Base-by-base conservation (phyloP, 2,797 vertebrate species). In the Caiman crocodilus region DNA sequence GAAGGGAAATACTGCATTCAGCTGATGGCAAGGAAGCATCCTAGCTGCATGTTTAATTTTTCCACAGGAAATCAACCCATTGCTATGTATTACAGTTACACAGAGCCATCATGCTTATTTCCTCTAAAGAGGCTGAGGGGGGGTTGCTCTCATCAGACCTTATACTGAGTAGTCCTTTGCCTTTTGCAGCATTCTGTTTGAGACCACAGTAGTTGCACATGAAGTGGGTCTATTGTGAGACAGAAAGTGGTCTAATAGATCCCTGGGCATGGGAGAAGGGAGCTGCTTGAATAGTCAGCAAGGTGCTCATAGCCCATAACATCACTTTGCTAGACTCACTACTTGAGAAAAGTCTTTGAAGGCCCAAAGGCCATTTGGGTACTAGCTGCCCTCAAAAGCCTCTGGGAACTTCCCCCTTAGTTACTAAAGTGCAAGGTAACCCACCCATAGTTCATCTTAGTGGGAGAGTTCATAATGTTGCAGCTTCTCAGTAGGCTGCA, bases 401-500 rank as follows among this genome's bases (percentile, higher is more conserved):
- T 4, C 84, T 6, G 0, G 23, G 20, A 5, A 4, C 17, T 11
- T 30, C 3, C 3, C 30, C 65, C 10, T 0, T 35, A 67, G 61
- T 59, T 61, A 26, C 57, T 13, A 21, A 61, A 20, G 0, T 1
- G 0, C 18, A 30, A 28, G 32, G 57, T 42, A 59, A 20, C 59
- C 32, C 56, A 3, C 83, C 64, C 30, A 26, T 20, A 23, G 60
- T 61, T 21, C 26, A 14, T 61, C 60, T 63, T 20, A 28, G 61
- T 63, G 61, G 61, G 14, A 30, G 63, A n/a, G 42, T 42, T 42
- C 42, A 42, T 18, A 16, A 15, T 65, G 63, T 9, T 30, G 15
- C 28, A 65, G 28, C 8, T 65, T 16, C 61, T 42, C 42, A n/a
- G 63, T 14, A 15, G 14, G 17, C 26, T n/a, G 25, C 63, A 28